Evolutionary conservation across 2,113 vertebrate genomes (phyloP).

Genomic region (Cavia aperea): DNA sequence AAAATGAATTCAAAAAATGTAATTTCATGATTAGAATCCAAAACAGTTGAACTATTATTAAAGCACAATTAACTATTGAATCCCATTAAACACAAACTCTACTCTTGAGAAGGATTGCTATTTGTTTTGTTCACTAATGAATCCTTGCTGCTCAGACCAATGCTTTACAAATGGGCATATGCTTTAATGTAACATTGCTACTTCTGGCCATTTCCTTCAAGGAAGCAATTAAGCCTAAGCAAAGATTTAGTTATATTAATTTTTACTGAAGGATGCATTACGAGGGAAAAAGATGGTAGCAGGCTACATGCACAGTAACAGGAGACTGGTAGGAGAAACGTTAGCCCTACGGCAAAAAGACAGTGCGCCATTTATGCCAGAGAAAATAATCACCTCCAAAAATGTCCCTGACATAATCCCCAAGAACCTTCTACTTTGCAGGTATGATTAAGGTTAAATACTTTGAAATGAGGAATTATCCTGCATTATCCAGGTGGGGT

Average conservation of each 20-base stretch:
- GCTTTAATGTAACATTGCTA: not conserved
- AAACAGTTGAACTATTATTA: not conserved
- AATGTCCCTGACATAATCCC: no score
- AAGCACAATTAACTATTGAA: not conserved
- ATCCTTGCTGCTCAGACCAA: not conserved
- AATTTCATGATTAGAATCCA: not conserved
- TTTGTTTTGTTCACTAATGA: not conserved
- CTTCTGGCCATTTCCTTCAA: conserved; percentile 38
- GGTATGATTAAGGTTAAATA: not conserved
- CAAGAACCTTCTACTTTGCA: not conserved
- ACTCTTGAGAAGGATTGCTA: not conserved
- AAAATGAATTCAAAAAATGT: not conserved
- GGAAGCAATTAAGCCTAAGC: not conserved
- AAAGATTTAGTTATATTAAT: not conserved
- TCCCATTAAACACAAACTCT: not conserved
- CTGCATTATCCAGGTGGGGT: not conserved
- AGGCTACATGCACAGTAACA: no score
- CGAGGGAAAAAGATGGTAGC: not conserved
- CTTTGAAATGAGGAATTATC: not conserved
- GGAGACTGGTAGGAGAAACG: no score
- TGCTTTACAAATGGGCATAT: not conserved
- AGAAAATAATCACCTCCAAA: not conserved
- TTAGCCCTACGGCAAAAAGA: not conserved
- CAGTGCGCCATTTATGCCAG: rapidly evolving
- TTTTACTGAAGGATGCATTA: not conserved